Conservation (phyloP, 2,113 vertebrate genomes). For the Bufo gargarizans region DNA sequence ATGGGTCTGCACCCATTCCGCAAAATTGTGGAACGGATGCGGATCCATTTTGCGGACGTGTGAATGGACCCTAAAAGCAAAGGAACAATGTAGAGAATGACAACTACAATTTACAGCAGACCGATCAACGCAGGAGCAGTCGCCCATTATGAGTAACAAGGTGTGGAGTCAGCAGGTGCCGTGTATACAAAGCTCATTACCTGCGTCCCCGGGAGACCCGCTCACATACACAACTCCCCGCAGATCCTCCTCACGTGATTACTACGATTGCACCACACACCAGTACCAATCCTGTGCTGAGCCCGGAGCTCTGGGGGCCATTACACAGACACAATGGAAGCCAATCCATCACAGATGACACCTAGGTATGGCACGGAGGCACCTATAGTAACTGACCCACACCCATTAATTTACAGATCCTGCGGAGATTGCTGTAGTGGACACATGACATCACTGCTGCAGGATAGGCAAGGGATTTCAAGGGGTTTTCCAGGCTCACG, state of each 20-base stretch:
- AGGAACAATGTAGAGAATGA: too few relatives aligned
- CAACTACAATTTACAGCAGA: too few relatives aligned
- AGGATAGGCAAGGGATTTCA: too few relatives aligned
- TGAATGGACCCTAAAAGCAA: too few relatives aligned
- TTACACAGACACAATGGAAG: neutral
- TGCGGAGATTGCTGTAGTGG: too few relatives aligned
- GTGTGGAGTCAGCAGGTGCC: neutral
- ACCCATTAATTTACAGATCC: too few relatives aligned
- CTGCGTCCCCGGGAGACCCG: neutral
- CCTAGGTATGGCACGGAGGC: neutral
- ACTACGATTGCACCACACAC: neutral
- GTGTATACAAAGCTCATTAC: neutral
- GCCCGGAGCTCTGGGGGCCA: neutral
- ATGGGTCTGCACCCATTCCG: too few relatives aligned
- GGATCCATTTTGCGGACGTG: too few relatives aligned
- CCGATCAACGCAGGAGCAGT: too few relatives aligned
- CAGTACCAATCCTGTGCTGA: neutral
- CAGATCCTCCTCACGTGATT: neutral
- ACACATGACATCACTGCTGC: too few relatives aligned
- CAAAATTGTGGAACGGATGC: too few relatives aligned
- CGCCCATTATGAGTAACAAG: neutral
- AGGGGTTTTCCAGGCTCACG: too few relatives aligned
- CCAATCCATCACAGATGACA: neutral
- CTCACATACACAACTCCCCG: slow-evolving; percentile 12
- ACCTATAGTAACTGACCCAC: neutral